phyloP scores from a whole-genome alignment of 1,140 invertebrate genomes.

The Drosophila truncata region DNA sequence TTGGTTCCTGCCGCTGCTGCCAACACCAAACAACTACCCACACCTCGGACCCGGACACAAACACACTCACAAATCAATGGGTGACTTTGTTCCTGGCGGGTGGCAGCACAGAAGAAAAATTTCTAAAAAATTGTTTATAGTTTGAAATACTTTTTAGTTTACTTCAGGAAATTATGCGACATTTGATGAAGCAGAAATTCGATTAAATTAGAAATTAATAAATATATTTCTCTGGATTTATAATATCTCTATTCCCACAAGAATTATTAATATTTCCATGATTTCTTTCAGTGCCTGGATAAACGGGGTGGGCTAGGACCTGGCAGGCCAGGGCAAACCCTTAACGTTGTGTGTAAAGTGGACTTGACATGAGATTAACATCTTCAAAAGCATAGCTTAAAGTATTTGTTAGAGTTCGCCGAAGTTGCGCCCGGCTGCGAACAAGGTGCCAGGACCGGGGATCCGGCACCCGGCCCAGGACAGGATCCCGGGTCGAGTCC shows the following conservation, averaged over 20 bases:
- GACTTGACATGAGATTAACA: conserved; percentile 85
- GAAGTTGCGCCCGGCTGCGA: conserved; percentile 53
- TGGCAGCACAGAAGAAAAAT: conserved; percentile 6
- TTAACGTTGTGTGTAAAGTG: conserved; percentile 83
- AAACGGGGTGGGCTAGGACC: conserved; percentile 17
- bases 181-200: background rate
- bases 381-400: conserved; percentile 84
- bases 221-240: background rate
- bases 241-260: no score
- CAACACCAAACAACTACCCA: conserved; percentile 67
- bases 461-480: conserved; percentile 4
- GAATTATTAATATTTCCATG: background rate
- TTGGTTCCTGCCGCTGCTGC: conserved; percentile 37
- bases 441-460: conserved; percentile 46
- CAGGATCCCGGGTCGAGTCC: conserved; percentile 27
- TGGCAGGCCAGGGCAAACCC: conserved; percentile 55
- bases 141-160: background rate
- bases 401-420: conserved; percentile 81
- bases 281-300: conserved; percentile 11
- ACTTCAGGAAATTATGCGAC: no score
- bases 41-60: conserved; percentile 1
- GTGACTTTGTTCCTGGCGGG: conserved; percentile 66
- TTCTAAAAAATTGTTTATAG: background rate
- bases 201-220: background rate
- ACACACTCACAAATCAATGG: conserved; percentile 72